Evolutionary conservation across 2,888 invertebrate genomes (phyloP).

Genomic region (Campaea margaritaria): DNA sequence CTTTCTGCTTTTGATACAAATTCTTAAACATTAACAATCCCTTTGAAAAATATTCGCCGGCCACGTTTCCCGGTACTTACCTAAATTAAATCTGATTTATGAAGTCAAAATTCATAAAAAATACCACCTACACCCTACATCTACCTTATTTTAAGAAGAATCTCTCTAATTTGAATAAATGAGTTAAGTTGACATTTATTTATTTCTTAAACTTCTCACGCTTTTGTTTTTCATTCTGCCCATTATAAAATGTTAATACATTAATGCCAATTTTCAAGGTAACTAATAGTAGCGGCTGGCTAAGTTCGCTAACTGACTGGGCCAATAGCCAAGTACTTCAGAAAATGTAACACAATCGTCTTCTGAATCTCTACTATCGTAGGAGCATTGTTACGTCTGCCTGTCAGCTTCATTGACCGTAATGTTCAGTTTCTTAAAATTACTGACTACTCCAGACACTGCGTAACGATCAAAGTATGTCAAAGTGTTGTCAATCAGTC

Average conservation of each 20-base stretch:
- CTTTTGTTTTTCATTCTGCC: conserved; percentile 15
- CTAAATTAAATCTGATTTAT: conserved; percentile 24
- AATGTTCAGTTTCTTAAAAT: conserved; percentile 16
- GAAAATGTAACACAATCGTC: conserved; percentile 31
- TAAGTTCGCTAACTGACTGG: conserved; percentile 26
- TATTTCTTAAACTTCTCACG: conserved; percentile 15
- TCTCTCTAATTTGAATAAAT: conserved; percentile 16
- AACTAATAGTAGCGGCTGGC: conserved; percentile 23
- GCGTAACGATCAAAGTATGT: conserved; percentile 26
- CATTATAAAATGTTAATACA: conserved; percentile 16
- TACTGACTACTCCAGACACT: conserved; percentile 18
- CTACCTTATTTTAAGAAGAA: conserved; percentile 6
- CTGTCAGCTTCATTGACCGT: conserved; percentile 24
- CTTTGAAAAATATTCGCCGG: conserved; percentile 2
- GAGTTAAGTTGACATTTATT: conserved; percentile 15
- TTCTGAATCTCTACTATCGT: conserved; percentile 15
- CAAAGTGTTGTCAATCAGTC: conserved; percentile 25
- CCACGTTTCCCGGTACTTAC: conserved; percentile 1
- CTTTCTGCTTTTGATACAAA: not conserved
- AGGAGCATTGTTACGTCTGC: conserved; percentile 22
- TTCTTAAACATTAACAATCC: conserved; percentile 2
- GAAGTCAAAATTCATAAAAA: conserved; percentile 12
- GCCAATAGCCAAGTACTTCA: conserved; percentile 35
- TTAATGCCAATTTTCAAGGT: conserved; percentile 22
- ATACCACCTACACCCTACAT: not conserved